Conservation (phyloP, 2,888 invertebrate genomes). For the Lacanobia wlatinum region DNA sequence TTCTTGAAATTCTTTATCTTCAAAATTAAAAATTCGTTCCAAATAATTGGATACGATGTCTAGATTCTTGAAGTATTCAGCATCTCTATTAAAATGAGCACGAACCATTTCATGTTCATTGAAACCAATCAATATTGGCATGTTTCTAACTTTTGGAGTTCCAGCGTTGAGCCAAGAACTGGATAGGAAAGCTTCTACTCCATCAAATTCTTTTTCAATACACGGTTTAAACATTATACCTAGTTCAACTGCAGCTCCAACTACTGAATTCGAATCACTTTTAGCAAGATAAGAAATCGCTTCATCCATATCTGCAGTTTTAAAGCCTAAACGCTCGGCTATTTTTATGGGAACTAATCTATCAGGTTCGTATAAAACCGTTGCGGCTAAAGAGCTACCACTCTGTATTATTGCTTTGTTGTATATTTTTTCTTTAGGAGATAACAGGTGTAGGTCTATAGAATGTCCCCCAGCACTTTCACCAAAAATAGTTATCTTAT, state of each 20-base stretch:
- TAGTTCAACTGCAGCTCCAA: conserved; percentile 64
- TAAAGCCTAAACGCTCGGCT: conserved; percentile 70
- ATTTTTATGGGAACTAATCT: conserved; percentile 69
- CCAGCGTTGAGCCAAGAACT: conserved; percentile 69
- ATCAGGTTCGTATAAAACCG: conserved; percentile 67
- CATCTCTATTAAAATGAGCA: conserved; percentile 49
- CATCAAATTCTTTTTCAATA: conserved; percentile 74
- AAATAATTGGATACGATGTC: conserved; percentile 63
- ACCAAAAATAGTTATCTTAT: conserved; percentile 77
- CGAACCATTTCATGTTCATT: conserved; percentile 71
- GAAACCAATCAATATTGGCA: conserved; percentile 77
- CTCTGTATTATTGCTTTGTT: conserved; percentile 76
- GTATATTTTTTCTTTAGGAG: conserved; percentile 70
- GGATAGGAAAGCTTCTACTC: conserved; percentile 72
- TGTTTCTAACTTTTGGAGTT: conserved; percentile 69
- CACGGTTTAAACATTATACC: conserved; percentile 73
- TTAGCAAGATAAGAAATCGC: conserved; percentile 71
- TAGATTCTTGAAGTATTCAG: conserved; percentile 63
- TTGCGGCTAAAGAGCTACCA: conserved; percentile 69
- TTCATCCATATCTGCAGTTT: conserved; percentile 61
- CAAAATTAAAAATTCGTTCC: conserved; percentile 62
- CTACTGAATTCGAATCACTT: conserved; percentile 65
- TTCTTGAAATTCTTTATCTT: conserved; percentile 56
- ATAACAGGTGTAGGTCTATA: conserved; percentile 76
- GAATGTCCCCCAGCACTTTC: conserved; percentile 76